These are phyloP conservation scores for Vicugna pacos DNA, from an alignment of 2,113 vertebrate species.

Conservation along the genomic window DNA sequence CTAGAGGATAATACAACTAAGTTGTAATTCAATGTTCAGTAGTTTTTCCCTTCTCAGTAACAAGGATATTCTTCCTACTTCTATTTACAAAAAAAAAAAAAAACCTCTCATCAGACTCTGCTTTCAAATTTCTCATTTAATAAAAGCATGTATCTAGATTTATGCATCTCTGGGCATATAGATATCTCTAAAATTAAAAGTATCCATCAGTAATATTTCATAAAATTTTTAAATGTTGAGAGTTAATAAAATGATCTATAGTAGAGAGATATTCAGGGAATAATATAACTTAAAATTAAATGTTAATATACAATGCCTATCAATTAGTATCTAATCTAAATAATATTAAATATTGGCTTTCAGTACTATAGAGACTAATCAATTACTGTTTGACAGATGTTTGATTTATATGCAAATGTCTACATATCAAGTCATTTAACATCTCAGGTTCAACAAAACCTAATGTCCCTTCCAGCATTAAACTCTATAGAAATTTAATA, in stretches of 20 bases:
- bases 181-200: background rate
- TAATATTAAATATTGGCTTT: background rate
- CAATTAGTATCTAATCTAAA: slow-evolving; percentile 13
- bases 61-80: background rate
- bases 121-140: slow-evolving; percentile 39
- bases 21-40: background rate
- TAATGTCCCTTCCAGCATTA: background rate
- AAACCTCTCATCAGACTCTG: background rate
- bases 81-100: background rate
- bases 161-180: background rate
- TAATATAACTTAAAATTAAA: slow-evolving; percentile 38
- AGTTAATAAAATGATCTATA: slow-evolving; percentile 20
- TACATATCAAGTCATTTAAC: background rate
- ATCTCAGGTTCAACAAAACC: slow-evolving; percentile 4
- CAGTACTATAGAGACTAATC: background rate
- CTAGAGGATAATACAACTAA: background rate
- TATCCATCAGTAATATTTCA: slow-evolving; percentile 5
- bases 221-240: slow-evolving; percentile 21
- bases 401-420: background rate
- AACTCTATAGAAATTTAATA: slow-evolving; percentile 4
- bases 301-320: background rate
- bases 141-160: background rate
- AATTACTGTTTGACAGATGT: background rate
- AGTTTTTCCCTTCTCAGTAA: slow-evolving; percentile 1
- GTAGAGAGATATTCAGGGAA: background rate